These are phyloP conservation scores for Nothocercus julius DNA, from an alignment of 2,113 vertebrate species.

Conservation along the genomic window DNA sequence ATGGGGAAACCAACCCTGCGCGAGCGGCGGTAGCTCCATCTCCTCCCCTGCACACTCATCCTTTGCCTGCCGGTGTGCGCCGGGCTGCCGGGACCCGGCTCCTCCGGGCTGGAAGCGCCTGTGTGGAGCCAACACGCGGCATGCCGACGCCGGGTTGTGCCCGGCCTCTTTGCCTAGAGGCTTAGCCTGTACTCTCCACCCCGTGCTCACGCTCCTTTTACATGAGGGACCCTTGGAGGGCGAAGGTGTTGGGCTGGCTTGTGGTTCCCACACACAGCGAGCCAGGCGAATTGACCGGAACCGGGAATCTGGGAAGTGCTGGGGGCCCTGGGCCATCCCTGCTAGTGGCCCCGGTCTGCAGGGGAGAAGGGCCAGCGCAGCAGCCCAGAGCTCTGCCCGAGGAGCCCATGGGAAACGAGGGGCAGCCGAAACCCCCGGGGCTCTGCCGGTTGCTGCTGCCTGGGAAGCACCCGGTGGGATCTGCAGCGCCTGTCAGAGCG, in stretches of 20 bases:
- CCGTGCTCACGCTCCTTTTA: neutral
- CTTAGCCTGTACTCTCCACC: neutral
- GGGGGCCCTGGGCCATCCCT: no score
- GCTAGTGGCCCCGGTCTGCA: no score
- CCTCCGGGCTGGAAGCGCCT: neutral
- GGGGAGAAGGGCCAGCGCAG: no score
- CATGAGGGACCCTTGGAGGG: no score
- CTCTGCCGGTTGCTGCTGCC: no score
- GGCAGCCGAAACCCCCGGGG: no score
- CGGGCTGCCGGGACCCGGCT: neutral
- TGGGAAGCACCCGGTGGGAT: no score
- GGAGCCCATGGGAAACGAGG: no score
- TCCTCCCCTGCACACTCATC: neutral
- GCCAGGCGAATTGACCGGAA: no score
- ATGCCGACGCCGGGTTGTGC: neutral
- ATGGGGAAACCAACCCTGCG: conserved; percentile 49
- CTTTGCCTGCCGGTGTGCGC: neutral
- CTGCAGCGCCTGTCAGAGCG: no score
- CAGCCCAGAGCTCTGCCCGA: no score
- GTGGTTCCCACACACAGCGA: neutral
- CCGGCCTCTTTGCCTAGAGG: neutral
- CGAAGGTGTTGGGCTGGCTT: neutral
- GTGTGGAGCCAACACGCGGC: neutral
- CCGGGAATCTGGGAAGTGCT: no score
- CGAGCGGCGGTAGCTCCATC: conserved; percentile 1